Evolutionary conservation across 1,140 invertebrate genomes (phyloP).

Genomic region (Meloidogyne exigua): DNA sequence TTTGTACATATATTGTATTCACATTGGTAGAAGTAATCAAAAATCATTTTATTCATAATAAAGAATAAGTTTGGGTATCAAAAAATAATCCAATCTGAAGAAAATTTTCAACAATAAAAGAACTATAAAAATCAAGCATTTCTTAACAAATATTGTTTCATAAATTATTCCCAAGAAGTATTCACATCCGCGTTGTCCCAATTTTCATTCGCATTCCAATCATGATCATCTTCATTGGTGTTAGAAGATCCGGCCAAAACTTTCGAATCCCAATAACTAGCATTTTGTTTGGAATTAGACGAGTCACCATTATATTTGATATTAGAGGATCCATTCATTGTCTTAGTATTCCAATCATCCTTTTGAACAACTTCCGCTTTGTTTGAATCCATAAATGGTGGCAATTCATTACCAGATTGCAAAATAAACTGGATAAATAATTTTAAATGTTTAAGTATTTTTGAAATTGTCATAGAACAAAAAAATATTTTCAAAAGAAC

Average conservation of each 20-base stretch:
- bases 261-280: background rate
- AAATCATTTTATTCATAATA: background rate
- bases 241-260: too few relatives aligned
- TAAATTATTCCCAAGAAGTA: background rate
- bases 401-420: too few relatives aligned
- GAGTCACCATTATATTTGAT: background rate
- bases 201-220: background rate
- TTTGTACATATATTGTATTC: too few relatives aligned
- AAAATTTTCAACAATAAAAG: background rate
- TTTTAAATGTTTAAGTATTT: background rate
- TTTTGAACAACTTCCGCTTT: too few relatives aligned
- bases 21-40: too few relatives aligned
- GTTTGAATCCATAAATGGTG: too few relatives aligned
- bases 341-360: too few relatives aligned
- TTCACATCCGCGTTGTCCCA: background rate
- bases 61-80: background rate
- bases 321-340: background rate
- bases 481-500: background rate
- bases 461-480: background rate
- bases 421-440: too few relatives aligned
- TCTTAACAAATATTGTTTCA: background rate
- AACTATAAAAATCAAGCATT: background rate
- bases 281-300: background rate
- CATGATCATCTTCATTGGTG: background rate
- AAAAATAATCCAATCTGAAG: background rate